Base-by-base conservation (phyloP, 2,113 vertebrate genomes). In the Symphodus melops region DNA sequence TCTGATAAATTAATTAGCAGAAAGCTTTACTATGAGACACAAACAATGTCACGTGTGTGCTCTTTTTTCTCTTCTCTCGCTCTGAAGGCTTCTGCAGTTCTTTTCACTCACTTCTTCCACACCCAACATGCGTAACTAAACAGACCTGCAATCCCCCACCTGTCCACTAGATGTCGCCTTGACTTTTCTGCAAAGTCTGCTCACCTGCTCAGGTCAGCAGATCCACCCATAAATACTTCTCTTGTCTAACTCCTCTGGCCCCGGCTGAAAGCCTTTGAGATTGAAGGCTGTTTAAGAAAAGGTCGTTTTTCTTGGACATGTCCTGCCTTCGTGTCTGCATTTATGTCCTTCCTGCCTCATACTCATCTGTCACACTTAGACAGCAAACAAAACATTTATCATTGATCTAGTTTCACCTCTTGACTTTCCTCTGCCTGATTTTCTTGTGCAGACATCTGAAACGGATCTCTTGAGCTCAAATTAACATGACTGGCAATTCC, bases 381-480 rank as follows among this genome's bases (percentile, higher is more conserved):
- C 48, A n/a, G 48, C 19, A 51, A 51, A 51, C 19, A n/a, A 8
- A 20, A 16, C 10, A 20, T 37, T 53, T 16, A 39, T 39, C 36
- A 19, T 23, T 12, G 14, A 66, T 39, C 2, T 33, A 33, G 28
- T 33, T 33, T 17, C 20, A 21, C 9, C 3, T 8, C 46, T 39
- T 21, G 28, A 8, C 36, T 21, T 16, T 11, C 19, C 13, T 55
- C 8, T 44, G 21, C n/a, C 6, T 46, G 8, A 14, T 44, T 4
- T 54, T 33, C 20, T 48, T 44, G 3, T 21, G 39, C 56, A 61
- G 51, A 53, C 37, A 68, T 68, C 25, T 8, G 13, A 49, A 48
- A 68, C 46, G 10, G 13, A 49, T 59, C 48, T 25, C 10, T 25
- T 6, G 23, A 41, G 37, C 25, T 63, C 19, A 72, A 23, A 77